Percentiles rank a stretch among this genome's conserved stretches.
Evolutionary conservation across 2,888 invertebrate genomes (phyloP).

Genomic region (Leistus spinibarbis): DNA sequence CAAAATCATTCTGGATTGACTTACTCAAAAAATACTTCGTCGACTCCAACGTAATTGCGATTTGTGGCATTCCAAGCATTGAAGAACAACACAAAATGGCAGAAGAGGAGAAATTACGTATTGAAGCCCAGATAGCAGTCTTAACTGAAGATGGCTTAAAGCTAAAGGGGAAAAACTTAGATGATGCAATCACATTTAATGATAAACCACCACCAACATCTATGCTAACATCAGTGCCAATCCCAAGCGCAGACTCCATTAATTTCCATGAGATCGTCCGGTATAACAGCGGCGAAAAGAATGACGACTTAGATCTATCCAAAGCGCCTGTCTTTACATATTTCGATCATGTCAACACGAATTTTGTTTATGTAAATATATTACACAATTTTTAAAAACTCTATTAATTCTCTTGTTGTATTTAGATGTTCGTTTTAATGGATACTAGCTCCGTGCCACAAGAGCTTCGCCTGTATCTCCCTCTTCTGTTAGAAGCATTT

Average conservation of each 20-base stretch:
- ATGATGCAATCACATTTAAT: constrained; percentile 75
- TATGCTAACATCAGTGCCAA: constrained; percentile 73
- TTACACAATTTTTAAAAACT: not conserved
- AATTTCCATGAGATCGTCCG: constrained; percentile 66
- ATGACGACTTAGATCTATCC: constrained; percentile 63
- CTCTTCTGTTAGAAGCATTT: constrained; percentile 75
- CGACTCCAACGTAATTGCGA: constrained; percentile 65
- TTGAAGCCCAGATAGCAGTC: constrained; percentile 67
- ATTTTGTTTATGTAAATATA: constrained; percentile 80
- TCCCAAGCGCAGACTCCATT: constrained; percentile 76
- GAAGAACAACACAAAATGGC: constrained; percentile 70
- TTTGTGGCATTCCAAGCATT: constrained; percentile 70
- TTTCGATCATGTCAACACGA: constrained; percentile 79
- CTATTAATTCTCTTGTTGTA: constrained; percentile 26
- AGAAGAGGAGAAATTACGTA: constrained; percentile 72
- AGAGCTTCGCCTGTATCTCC: constrained; percentile 72
- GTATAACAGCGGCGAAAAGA: constrained; percentile 56
- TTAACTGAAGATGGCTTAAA: constrained; percentile 74
- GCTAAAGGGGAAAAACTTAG: constrained; percentile 65
- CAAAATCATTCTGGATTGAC: constrained; percentile 72
- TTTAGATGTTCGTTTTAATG: constrained; percentile 73
- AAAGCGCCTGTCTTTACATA: constrained; percentile 76
- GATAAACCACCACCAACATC: constrained; percentile 75
- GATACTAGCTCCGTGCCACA: constrained; percentile 69
- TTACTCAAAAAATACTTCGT: constrained; percentile 72